Evolutionary conservation across 2,797 vertebrate species (phyloP).

Genomic region (Knipowitschia caucasica): DNA sequence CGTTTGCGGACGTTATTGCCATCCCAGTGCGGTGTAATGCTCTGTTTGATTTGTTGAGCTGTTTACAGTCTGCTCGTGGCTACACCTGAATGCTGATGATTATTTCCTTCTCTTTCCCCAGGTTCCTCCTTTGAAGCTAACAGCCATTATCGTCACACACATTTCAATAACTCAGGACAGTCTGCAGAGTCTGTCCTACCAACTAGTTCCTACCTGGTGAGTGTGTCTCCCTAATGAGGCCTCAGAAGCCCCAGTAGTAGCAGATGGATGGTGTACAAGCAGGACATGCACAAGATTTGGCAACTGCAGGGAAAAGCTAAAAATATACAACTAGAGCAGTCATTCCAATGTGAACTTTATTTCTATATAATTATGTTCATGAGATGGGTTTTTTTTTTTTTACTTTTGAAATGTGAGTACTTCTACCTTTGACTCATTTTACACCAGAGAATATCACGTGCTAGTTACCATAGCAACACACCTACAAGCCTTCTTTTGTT

Average conservation of each 20-base stretch:
- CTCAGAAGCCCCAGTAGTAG: background rate
- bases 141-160: conserved; percentile 82
- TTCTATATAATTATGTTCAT: too few relatives aligned
- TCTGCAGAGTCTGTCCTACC: conserved; percentile 81
- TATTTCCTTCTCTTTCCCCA: conserved; percentile 49
- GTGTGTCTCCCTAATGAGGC: conserved; percentile 37
- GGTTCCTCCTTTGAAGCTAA: conserved; percentile 95
- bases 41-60: background rate
- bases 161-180: conserved; percentile 78
- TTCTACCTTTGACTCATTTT: too few relatives aligned
- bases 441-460: too few relatives aligned
- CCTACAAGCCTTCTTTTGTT: too few relatives aligned
- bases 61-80: conserved; percentile 18
- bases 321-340: too few relatives aligned
- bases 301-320: too few relatives aligned
- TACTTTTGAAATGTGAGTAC: too few relatives aligned
- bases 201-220: conserved; percentile 90
- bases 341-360: background rate
- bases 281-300: too few relatives aligned
- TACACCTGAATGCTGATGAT: conserved; percentile 32
- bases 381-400: background rate
- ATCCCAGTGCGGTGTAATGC: conserved; percentile 2
- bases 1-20: conserved; percentile 2
- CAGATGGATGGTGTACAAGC: background rate
- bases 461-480: too few relatives aligned